Percentiles rank a stretch among this genome's conserved stretches.
These are phyloP conservation scores for Laterallus jamaicensis DNA, from an alignment of 2,113 vertebrate genomes.

Conservation along the genomic window DNA sequence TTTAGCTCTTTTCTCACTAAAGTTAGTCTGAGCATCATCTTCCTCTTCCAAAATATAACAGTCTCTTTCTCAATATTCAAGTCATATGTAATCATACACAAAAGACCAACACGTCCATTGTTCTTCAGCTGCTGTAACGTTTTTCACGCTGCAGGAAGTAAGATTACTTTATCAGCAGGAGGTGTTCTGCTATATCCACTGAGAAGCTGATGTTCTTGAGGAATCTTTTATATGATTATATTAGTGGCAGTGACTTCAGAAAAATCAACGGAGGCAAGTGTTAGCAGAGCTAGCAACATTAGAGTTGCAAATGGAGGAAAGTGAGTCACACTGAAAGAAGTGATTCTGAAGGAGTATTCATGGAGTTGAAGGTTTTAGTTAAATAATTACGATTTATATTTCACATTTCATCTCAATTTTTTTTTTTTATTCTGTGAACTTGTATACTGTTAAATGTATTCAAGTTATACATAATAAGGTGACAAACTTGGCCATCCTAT, in stretches of 20 bases:
- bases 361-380: not conserved
- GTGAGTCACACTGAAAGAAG: not conserved
- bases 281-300: not conserved
- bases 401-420: not conserved
- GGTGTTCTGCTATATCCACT: not conserved
- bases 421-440: not conserved
- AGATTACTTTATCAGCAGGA: slow-evolving; percentile 9
- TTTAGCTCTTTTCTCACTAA: not conserved
- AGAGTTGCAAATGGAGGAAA: not conserved
- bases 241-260: not conserved
- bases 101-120: not conserved
- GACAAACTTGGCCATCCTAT: not conserved
- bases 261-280: not conserved
- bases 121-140: not conserved
- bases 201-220: not conserved
- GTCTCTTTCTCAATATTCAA: not conserved
- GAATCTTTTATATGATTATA: not conserved
- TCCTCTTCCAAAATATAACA: not conserved
- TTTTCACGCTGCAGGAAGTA: not conserved
- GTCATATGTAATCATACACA: not conserved
- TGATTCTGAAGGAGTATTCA: not conserved
- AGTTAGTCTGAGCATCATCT: not conserved
- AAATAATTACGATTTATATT: not conserved
- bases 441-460: not conserved
- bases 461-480: not conserved